Base-by-base conservation (phyloP, 2,113 vertebrate species). In the Indicator indicator region DNA sequence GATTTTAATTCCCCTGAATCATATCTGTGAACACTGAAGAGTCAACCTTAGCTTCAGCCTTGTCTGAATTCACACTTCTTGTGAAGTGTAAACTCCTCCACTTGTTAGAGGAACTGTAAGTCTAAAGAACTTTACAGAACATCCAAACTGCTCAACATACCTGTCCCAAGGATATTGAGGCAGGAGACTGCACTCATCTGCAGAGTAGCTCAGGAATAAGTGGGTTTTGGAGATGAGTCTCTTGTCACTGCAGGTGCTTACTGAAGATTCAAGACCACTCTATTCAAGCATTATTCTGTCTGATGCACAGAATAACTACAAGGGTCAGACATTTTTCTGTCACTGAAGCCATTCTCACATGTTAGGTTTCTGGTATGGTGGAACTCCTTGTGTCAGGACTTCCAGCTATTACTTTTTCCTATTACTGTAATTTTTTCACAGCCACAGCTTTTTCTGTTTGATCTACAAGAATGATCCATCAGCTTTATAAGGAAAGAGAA, bases 181-280 rank as follows among this genome's bases (percentile, higher is more conserved):
- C 12, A 11, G 23, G 50, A 4, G 14, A 13, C 13, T 8, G 3
- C 0, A 0, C 12, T 58, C 26, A 36, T 62, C 48, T 60, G 32
- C 33, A 56, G 50, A 52, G 12, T 52, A 44, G 15, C 15, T 82
- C 27, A 70, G 62, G 36, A 59, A 64, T 6, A 52, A 18, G 20
- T 84, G 9, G 3, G 32, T 80, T 56, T 23, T 71, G 16, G 32
- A 11, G 0, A 1, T 30, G 19, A 84, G 23, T 17, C 9, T 38
- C 10, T 27, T n/a, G 7, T 18, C 33, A 36, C 38, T 70, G 10
- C 42, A 42, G 16, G 13, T 1, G 1, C 9, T 68, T 79, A n/a
- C 48, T 56, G 36, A 58, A 54, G 42, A 64, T 40, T 74, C 20
- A 58, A 16, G 18, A 83, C 4, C 4, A 15, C 5, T 36, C 50